Evolutionary conservation across 2,113 vertebrate genomes (phyloP).

Genomic region (Aramus guarauna): DNA sequence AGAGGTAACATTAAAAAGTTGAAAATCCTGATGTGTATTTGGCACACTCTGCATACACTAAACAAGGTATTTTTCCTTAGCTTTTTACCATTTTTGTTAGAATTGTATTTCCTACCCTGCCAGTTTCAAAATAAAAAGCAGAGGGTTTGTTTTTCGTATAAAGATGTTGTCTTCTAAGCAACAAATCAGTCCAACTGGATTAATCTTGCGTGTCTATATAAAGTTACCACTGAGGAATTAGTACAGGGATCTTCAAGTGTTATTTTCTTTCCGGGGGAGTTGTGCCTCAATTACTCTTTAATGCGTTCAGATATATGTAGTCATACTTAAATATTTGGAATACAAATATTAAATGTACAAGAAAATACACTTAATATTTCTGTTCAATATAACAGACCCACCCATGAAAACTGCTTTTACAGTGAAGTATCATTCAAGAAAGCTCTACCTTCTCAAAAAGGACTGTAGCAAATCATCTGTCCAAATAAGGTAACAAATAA

Average conservation of each 20-base stretch:
- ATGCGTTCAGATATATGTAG: conserved; percentile 58
- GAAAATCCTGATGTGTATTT: conserved; percentile 66
- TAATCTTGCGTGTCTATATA: neutral
- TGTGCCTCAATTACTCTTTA: conserved; percentile 57
- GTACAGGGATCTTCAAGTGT: conserved; percentile 44
- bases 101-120: neutral
- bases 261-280: conserved; percentile 3
- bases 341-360: conserved; percentile 74
- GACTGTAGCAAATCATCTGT: conserved; percentile 20
- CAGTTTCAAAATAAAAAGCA: conserved; percentile 3
- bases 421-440: conserved; percentile 46
- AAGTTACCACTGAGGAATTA: conserved; percentile 50
- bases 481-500: conserved; percentile 30
- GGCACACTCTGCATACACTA: conserved; percentile 55
- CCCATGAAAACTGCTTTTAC: conserved; percentile 21
- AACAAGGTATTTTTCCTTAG: conserved; percentile 34
- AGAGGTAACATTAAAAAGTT: conserved; percentile 50
- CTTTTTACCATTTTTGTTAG: neutral
- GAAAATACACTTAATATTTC: conserved; percentile 71
- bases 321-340: conserved; percentile 55
- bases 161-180: neutral
- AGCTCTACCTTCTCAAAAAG: conserved; percentile 49
- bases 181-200: neutral
- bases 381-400: conserved; percentile 42
- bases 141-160: neutral